phyloP scores from a whole-genome alignment of 2,888 invertebrate species.

The Tiphia femorata region DNA sequence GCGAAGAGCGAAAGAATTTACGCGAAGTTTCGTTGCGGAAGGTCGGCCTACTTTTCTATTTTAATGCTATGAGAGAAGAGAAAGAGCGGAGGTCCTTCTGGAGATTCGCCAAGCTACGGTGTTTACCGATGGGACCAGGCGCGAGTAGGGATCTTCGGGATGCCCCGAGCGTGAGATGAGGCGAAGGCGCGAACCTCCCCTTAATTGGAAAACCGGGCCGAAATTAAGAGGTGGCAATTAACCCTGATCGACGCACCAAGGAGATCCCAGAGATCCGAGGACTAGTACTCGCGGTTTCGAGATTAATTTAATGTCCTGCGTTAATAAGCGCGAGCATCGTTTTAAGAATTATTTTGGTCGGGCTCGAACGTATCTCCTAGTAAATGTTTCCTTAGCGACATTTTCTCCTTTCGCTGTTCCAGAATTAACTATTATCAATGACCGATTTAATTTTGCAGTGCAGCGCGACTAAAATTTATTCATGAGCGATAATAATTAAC shows the following conservation, averaged over 20 bases:
- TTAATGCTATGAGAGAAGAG: constrained; percentile 51
- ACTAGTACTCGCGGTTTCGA: no score
- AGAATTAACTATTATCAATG: no score
- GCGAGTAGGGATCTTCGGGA: constrained; percentile 5
- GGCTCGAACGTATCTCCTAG: no score
- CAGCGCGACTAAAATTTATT: no score
- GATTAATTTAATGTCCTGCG: no score
- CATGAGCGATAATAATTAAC: no score
- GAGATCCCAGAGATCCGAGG: no score
- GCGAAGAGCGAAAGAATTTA: constrained; percentile 10
- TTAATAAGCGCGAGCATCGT: no score
- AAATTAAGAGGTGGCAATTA: constrained; percentile 18
- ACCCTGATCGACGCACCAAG: constrained; percentile 7
- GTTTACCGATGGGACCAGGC: constrained; percentile 41
- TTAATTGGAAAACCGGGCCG: constrained; percentile 20
- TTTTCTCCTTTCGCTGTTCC: no score
- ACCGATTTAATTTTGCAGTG: no score
- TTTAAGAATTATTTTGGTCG: no score
- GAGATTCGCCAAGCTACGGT: constrained; percentile 56
- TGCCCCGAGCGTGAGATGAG: constrained; percentile 17
- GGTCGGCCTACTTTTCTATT: constrained; percentile 59
- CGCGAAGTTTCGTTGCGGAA: constrained; percentile 36
- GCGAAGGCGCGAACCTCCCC: constrained; percentile 6
- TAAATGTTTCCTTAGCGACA: no score
- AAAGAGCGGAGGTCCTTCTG: constrained; percentile 52